Evolutionary conservation across 1,140 invertebrate species (phyloP), one percentile per base, ranked within the genome.

Genomic region (Chionoecetes opilio): DNA sequence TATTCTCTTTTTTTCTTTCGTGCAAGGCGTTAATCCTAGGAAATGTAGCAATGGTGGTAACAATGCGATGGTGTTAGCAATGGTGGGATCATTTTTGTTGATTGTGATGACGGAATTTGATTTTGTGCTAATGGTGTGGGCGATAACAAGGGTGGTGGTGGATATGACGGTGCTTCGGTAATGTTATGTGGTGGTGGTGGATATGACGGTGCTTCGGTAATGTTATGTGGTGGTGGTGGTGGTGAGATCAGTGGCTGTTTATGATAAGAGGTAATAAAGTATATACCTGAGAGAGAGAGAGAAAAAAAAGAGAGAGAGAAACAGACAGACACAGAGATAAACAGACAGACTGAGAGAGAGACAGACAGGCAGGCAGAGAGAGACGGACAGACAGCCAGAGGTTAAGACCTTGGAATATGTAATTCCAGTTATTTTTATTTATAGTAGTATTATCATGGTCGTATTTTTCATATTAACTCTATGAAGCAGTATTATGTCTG

Each of bases 211-310:
- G 63, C 26, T 75, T 75, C 21, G 63, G 63, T 75, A 75, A 75
- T 75, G 63, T 75, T 75, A 75, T 75, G 63, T 75, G 63, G 21
- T 75, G 63, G 63, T 75, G n/a, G n/a, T 75, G 21, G 63, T 75
- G 63, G 63, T 75, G n/a, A 75, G 63, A 75, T 75, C n/a, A 75
- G 63, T 75, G 6, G n/a, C 63, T n/a, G n/a, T 75, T 75, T 75
- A 75, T 75, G 21, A n/a, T 75, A n/a, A 75, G 63, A 75, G 63
- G n/a, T 26, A 75, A 21, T 75, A 75, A 75, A 21, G 63, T 17
- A n/a, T n/a, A 75, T 0, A 75, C 0, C 21, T n/a, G 63, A n/a
- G 0, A 75, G 63, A 75, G n/a, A 75, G 63, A 75, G 63, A 26
- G 63, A 75, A 75, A 26, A 37, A 34, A 87, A 6, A 87, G 29